Conservation (phyloP, 1,140 invertebrate species). For the Bacillus rossius region DNA sequence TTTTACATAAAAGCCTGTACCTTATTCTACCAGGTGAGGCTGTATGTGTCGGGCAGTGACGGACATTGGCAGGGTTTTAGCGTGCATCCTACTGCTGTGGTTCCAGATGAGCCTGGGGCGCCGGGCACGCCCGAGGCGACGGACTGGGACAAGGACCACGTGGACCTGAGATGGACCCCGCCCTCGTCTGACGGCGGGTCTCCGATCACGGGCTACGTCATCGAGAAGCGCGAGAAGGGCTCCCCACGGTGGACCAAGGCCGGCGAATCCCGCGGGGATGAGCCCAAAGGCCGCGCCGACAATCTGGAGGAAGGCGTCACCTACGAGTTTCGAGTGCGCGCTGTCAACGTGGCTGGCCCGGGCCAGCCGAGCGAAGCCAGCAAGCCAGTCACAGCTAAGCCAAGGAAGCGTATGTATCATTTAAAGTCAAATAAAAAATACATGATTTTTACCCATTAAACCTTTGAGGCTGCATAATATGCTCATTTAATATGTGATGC, state of each 20-base stretch:
- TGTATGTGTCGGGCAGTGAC: too few species aligned
- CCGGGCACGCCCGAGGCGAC: conserved; percentile 82
- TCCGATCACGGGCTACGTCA: conserved; percentile 87
- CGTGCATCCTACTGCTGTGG: too few species aligned
- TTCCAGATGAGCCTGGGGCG: conserved; percentile 80
- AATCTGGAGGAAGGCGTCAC: conserved; percentile 79
- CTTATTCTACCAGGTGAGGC: too few species aligned
- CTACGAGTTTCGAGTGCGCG: conserved; percentile 83
- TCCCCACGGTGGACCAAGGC: conserved; percentile 82
- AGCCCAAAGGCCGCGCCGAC: conserved; percentile 72
- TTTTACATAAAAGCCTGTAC: too few species aligned
- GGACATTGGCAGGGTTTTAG: too few species aligned
- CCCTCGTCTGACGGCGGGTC: conserved; percentile 86
- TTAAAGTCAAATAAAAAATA: too few species aligned
- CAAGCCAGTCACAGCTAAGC: conserved; percentile 72
- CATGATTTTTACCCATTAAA: too few species aligned
- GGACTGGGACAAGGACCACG: conserved; percentile 94
- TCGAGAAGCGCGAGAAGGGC: conserved; percentile 92
- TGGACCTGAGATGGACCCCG: conserved; percentile 83
- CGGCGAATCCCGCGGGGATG: conserved; percentile 66
- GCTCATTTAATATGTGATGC: too few species aligned
- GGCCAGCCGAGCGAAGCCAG: conserved; percentile 68
- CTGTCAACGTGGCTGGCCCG: conserved; percentile 72
- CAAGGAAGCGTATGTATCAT: conserved; percentile 79
- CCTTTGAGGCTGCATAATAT: too few species aligned